phyloP scores from a whole-genome alignment of 1,140 invertebrate species.

The Drosophila novamexicana region DNA sequence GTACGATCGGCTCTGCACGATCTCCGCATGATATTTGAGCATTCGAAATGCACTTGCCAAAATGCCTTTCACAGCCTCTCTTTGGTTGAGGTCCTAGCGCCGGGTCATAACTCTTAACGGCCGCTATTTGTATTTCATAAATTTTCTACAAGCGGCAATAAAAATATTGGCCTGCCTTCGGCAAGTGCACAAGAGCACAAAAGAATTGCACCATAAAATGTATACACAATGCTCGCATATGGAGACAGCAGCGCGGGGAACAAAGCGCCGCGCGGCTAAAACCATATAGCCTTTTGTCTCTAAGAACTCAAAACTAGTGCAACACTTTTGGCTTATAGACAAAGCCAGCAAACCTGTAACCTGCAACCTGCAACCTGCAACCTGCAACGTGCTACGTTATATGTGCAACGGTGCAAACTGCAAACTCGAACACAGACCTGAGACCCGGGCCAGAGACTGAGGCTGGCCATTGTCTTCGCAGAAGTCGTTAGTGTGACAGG shows the following conservation, averaged over 20 bases:
- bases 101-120: conserved; percentile 80
- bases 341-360: conserved; percentile 30
- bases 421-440: background rate
- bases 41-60: conserved; percentile 30
- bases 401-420: conserved; percentile 39
- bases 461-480: conserved; percentile 76
- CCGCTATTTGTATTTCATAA: conserved; percentile 72
- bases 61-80: conserved; percentile 71
- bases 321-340: conserved; percentile 81
- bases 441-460: conserved; percentile 21
- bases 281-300: conserved; percentile 60
- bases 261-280: conserved; percentile 61
- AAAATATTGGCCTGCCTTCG: conserved; percentile 82
- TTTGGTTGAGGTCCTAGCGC: conserved; percentile 61
- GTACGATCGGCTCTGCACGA: conserved; percentile 32
- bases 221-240: conserved; percentile 50
- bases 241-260: conserved; percentile 32
- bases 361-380: conserved; percentile 20
- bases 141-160: conserved; percentile 61
- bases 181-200: conserved; percentile 58
- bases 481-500: conserved; percentile 84
- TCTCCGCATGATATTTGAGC: conserved; percentile 38
- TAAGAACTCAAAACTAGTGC: conserved; percentile 71
- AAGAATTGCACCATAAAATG: conserved; percentile 81
- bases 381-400: conserved; percentile 27